Conservation (phyloP, 2,888 invertebrate species). For the Nemapogon koenigi region DNA sequence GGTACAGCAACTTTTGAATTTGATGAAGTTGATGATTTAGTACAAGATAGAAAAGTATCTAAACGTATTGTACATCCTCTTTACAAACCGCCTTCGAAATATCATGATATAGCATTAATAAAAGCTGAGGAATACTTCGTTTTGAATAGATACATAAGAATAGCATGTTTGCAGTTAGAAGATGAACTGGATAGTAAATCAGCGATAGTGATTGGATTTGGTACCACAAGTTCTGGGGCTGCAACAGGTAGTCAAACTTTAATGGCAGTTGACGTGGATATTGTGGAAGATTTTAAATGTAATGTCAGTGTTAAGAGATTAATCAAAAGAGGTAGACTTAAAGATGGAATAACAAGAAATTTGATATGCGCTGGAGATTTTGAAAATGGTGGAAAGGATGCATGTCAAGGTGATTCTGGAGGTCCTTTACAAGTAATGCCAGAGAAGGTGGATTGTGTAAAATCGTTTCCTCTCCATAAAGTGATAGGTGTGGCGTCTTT, state of each 20-base stretch:
- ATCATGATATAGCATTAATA: slow-evolving; percentile 72
- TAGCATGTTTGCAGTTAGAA: slow-evolving; percentile 63
- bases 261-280: slow-evolving; percentile 54
- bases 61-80: slow-evolving; percentile 58
- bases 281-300: slow-evolving; percentile 32
- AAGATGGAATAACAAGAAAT: slow-evolving; percentile 33
- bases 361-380: slow-evolving; percentile 57
- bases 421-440: slow-evolving; percentile 51
- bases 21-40: slow-evolving; percentile 50
- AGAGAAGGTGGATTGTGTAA: slow-evolving; percentile 37
- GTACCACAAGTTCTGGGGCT: slow-evolving; percentile 54
- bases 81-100: slow-evolving; percentile 60
- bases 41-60: slow-evolving; percentile 54
- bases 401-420: slow-evolving; percentile 58
- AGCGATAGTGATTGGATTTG: slow-evolving; percentile 70
- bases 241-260: slow-evolving; percentile 42
- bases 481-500: slow-evolving; percentile 60
- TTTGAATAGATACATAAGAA: slow-evolving; percentile 61
- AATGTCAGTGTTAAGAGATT: slow-evolving; percentile 44
- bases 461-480: slow-evolving; percentile 44
- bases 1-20: slow-evolving; percentile 62
- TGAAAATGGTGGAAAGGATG: slow-evolving; percentile 46
- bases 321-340: slow-evolving; percentile 36
- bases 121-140: slow-evolving; percentile 51
- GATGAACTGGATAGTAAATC: slow-evolving; percentile 25